These are phyloP conservation scores for Junco hyemalis DNA, from an alignment of 2,113 vertebrate species.

Conservation along the genomic window DNA sequence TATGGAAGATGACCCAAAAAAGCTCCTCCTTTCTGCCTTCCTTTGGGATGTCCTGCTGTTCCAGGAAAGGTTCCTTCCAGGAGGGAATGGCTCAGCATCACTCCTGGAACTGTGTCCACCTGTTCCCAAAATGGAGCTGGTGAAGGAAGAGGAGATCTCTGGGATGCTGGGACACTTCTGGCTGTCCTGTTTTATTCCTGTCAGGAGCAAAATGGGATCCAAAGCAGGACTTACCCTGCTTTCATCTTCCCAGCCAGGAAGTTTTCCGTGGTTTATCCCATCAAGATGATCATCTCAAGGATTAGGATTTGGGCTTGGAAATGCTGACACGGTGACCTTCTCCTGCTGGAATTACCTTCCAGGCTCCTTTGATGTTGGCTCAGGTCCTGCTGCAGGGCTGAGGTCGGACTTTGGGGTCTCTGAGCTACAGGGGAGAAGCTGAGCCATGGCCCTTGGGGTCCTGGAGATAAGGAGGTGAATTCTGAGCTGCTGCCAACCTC, in stretches of 20 bases:
- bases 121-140: accelerated
- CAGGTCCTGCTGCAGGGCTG: neutral
- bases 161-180: neutral
- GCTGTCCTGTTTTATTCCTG: neutral
- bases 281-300: neutral
- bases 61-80: neutral
- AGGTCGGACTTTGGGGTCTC: neutral
- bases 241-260: neutral
- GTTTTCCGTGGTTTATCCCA: neutral
- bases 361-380: slow-evolving; percentile 11
- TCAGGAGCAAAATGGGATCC: neutral
- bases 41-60: neutral
- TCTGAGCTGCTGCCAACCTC: neutral
- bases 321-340: neutral
- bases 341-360: neutral
- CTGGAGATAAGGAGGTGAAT: neutral
- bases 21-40: neutral
- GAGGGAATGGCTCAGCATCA: neutral
- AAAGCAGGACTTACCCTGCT: neutral
- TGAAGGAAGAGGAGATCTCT: accelerated
- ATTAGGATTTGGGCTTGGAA: slow-evolving; percentile 11
- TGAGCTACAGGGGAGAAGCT: neutral
- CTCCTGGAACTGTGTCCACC: neutral
- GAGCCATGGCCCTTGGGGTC: neutral
- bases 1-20: accelerated